phyloP scores from a whole-genome alignment of 2,797 vertebrate species.

The Poeciliopsis turneri region DNA sequence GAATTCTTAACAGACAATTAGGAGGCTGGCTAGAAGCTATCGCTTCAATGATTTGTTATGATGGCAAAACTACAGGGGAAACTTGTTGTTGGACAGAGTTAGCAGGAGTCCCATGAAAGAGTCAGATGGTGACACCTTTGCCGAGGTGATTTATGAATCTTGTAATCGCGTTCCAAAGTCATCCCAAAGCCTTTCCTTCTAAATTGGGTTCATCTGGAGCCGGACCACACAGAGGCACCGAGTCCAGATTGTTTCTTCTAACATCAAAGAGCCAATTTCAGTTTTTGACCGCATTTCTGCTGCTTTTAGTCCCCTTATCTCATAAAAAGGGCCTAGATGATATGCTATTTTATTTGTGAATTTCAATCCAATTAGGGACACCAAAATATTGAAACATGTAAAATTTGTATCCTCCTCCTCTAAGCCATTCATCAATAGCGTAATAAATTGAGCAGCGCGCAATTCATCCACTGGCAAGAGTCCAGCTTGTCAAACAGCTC shows the following conservation, averaged over 20 bases:
- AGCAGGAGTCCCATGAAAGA: slow-evolving; percentile 81
- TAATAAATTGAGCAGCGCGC: slow-evolving; percentile 59
- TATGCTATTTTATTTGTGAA: slow-evolving; percentile 71
- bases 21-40: slow-evolving; percentile 76
- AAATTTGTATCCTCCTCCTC: slow-evolving; percentile 64
- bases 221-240: slow-evolving; percentile 72
- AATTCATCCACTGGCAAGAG: slow-evolving; percentile 63
- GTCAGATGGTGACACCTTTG: slow-evolving; percentile 84
- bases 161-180: slow-evolving; percentile 82
- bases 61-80: slow-evolving; percentile 85
- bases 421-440: slow-evolving; percentile 63
- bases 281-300: slow-evolving; percentile 79
- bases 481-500: slow-evolving; percentile 61
- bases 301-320: slow-evolving; percentile 69
- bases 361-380: slow-evolving; percentile 76
- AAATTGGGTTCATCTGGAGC: slow-evolving; percentile 81
- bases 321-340: slow-evolving; percentile 66
- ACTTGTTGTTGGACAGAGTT: slow-evolving; percentile 82
- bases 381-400: slow-evolving; percentile 73
- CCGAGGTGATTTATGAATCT: slow-evolving; percentile 79
- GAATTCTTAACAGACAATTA: slow-evolving; percentile 84
- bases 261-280: slow-evolving; percentile 78
- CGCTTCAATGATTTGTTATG: slow-evolving; percentile 80
- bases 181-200: slow-evolving; percentile 77
- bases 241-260: slow-evolving; percentile 79